Evolutionary conservation across 2,888 invertebrate species (phyloP).

Genomic region (Drosophila prostipennis): DNA sequence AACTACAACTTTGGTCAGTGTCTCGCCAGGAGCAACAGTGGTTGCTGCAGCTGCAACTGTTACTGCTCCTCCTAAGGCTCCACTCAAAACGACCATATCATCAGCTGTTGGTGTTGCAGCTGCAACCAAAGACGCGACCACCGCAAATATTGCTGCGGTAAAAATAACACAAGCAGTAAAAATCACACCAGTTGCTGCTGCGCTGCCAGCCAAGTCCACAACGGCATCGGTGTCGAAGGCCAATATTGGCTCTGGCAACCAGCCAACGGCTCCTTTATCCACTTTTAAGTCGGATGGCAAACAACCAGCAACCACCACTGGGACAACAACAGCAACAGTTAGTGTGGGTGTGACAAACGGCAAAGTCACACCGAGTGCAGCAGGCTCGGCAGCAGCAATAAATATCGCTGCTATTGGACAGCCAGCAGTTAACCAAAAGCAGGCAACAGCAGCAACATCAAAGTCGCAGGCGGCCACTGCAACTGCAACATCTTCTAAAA

Average conservation of each 20-base stretch:
- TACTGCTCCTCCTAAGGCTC: neutral
- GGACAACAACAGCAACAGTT: slow-evolving; percentile 10
- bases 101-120: slow-evolving; percentile 6
- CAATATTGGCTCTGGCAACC: slow-evolving; percentile 28
- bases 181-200: slow-evolving; percentile 18
- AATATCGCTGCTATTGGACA: slow-evolving; percentile 3
- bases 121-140: slow-evolving; percentile 12
- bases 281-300: slow-evolving; percentile 27
- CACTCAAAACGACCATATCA: slow-evolving; percentile 33
- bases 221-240: slow-evolving; percentile 13
- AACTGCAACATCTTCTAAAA: slow-evolving; percentile 26
- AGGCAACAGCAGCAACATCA: slow-evolving; percentile 15
- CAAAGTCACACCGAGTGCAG: slow-evolving; percentile 10
- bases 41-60: slow-evolving; percentile 1
- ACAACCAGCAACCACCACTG: slow-evolving; percentile 15
- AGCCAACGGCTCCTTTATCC: slow-evolving; percentile 22
- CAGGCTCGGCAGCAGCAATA: neutral
- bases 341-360: slow-evolving; percentile 14
- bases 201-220: slow-evolving; percentile 6
- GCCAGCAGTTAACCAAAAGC: slow-evolving; percentile 4
- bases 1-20: slow-evolving; percentile 8
- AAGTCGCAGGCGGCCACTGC: slow-evolving; percentile 4
- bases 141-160: slow-evolving; percentile 3
- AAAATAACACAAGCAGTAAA: slow-evolving; percentile 10
- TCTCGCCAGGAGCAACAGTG: slow-evolving; percentile 12